Conservation (phyloP, 2,113 vertebrate species). For the Petrocephalus microphthalmus region DNA sequence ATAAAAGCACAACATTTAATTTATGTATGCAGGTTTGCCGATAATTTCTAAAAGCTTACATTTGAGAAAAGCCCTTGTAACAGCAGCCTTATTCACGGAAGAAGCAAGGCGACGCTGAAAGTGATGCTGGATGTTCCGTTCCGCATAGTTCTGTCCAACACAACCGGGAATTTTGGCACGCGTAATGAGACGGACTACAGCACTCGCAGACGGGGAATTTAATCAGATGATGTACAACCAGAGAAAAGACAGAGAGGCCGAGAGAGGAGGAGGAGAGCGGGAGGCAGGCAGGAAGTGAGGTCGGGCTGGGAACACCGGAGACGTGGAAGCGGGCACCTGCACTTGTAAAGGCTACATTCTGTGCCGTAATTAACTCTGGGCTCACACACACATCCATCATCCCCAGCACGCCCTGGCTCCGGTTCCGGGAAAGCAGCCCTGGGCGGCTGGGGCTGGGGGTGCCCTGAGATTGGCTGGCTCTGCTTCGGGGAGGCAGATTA, state of each 20-base stretch:
- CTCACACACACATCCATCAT: constrained; percentile 50
- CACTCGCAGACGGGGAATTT: background rate
- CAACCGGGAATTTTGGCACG: background rate
- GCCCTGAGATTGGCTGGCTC: constrained; percentile 46
- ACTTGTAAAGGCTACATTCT: constrained; percentile 15
- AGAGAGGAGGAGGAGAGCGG: background rate
- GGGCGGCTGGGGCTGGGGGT: constrained; percentile 35
- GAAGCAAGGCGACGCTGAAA: background rate
- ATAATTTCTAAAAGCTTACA: background rate
- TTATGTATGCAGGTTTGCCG: background rate
- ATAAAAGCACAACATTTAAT: background rate
- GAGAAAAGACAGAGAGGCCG: constrained; percentile 35
- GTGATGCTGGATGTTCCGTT: background rate
- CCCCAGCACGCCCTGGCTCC: constrained; percentile 39
- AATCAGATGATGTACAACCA: constrained; percentile 31
- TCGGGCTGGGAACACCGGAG: constrained; percentile 16
- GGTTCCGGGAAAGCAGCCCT: constrained; percentile 62
- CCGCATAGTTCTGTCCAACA: background rate
- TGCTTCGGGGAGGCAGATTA: constrained; percentile 56
- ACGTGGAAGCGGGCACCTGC: background rate
- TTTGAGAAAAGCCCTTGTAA: background rate
- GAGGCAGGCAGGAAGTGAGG: background rate
- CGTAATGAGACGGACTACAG: background rate
- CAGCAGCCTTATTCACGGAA: background rate
- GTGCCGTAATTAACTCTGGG: constrained; percentile 28